A percentile compares a stretch with the other conserved stretches of the same genome.
phyloP scores from a whole-genome alignment of 37 sponge, comb jelly and placozoan species.

The Diacarnus erythraeanus region DNA sequence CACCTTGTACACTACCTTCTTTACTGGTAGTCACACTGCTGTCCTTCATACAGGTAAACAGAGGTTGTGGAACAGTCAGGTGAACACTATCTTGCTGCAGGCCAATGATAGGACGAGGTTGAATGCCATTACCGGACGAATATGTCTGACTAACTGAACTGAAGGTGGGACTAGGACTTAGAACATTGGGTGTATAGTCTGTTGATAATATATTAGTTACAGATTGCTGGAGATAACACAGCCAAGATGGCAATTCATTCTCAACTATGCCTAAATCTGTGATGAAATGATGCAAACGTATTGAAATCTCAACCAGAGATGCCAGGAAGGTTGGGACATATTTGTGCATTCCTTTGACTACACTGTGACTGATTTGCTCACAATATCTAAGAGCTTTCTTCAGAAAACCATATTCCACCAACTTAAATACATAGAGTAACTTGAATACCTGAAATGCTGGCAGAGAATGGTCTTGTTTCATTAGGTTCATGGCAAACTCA shows the following conservation, averaged over 20 bases:
- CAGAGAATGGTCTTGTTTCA: constrained; percentile 49
- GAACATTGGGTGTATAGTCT: constrained; percentile 24
- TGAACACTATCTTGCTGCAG: neutral
- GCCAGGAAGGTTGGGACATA: constrained; percentile 25
- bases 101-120: constrained; percentile 10
- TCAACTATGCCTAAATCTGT: constrained; percentile 49
- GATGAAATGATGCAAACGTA: constrained; percentile 31
- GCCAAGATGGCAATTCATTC: constrained; percentile 69
- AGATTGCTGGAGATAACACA: constrained; percentile 29
- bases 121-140: neutral
- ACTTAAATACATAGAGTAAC: constrained; percentile 37
- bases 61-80: constrained; percentile 26
- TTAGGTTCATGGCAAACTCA: constrained; percentile 73
- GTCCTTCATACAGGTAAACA: neutral
- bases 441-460: constrained; percentile 73
- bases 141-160: constrained; percentile 56
- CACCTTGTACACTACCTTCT: constrained; percentile 21
- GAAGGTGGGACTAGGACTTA: constrained; percentile 35
- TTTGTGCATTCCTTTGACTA: constrained; percentile 15
- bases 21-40: constrained; percentile 23
- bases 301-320: constrained; percentile 39
- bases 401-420: constrained; percentile 55
- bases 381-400: constrained; percentile 61
- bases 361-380: constrained; percentile 44
- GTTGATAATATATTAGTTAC: neutral